Percentiles rank a stretch among this genome's conserved stretches.
These are phyloP conservation scores for Furcula furcula DNA, from an alignment of 2,888 invertebrate species.

Conservation along the genomic window DNA sequence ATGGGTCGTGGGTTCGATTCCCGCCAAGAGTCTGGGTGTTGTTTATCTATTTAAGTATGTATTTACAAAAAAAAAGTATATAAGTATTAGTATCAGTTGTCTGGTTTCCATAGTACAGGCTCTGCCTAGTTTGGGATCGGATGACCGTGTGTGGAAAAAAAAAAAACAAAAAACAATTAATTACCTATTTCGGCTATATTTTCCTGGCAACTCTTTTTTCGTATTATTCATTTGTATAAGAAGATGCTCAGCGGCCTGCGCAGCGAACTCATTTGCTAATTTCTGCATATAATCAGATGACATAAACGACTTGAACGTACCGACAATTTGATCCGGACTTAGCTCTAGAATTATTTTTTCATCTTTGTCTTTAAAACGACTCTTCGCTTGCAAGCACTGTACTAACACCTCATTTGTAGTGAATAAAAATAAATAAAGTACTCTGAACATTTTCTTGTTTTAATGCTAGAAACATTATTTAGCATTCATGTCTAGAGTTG, in stretches of 20 bases:
- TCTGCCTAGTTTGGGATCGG: too few relatives aligned
- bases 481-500: not conserved
- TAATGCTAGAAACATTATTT: not conserved
- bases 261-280: constrained; percentile 41
- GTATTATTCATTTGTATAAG: constrained; percentile 37
- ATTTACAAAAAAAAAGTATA: too few relatives aligned
- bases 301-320: constrained; percentile 38
- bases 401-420: constrained; percentile 9
- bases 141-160: too few relatives aligned
- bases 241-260: constrained; percentile 39
- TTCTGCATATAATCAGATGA: constrained; percentile 37
- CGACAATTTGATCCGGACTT: constrained; percentile 35
- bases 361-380: not conserved
- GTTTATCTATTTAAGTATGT: too few relatives aligned
- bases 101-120: too few relatives aligned
- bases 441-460: not conserved
- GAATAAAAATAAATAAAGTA: not conserved
- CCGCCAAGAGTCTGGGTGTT: too few relatives aligned
- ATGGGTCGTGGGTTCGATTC: too few relatives aligned
- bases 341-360: constrained; percentile 30
- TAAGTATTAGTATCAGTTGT: too few relatives aligned
- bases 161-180: too few relatives aligned
- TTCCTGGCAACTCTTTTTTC: constrained; percentile 7
- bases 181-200: not conserved
- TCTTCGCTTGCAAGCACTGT: constrained; percentile 1